Evolutionary conservation across 2,888 invertebrate genomes (phyloP), one percentile per base, ranked within the genome.

Genomic region (Chouioia cunea): DNA sequence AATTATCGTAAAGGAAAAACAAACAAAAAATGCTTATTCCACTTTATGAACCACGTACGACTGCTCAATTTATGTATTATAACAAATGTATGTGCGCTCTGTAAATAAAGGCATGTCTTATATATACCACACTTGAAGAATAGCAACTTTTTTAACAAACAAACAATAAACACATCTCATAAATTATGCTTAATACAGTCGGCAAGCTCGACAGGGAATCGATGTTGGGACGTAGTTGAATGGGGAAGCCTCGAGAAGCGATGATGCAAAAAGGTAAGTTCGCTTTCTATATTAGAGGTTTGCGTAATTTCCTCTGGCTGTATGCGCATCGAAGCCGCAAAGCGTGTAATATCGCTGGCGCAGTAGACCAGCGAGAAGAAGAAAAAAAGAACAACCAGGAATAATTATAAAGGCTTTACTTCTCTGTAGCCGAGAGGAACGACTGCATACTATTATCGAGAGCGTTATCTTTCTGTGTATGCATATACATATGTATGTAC

Each of bases 371-470:
- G 65, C 60, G 36, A 48, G 16, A 8, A 18, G 22, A 58, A 44
- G 20, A 20, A 20, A 47, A 23, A 48, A 36, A 23, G 27, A 18
- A 48, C 44, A 54, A 53, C 70, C 74, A 70, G 73, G 73, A 73
- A 72, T 76, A 76, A 77, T 79, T 77, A 71, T 74, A 56, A 73
- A 73, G 36, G 77, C 70, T 70, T 72, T 52, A 74, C 67, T 76
- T n/a, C 76, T 70, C 57, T 70, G 59, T 12, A 36, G 36, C 36
- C 36, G 69, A 75, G 69, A 76, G 75, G 73, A 77, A 75, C 75
- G 74, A 60, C 69, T 36, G 74, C 67, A 73, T 63, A 64, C 70
- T 54, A 73, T 73, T 74, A 75, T 76, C 69, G 74, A 68, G 70
- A 63, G 60, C 66, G 72, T 75, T 74, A 76, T 74, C 76, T 74